phyloP scores from a whole-genome alignment of 30 jellyfish, hydroid and myxozoan species.

The Phacellophora camtschatica region DNA sequence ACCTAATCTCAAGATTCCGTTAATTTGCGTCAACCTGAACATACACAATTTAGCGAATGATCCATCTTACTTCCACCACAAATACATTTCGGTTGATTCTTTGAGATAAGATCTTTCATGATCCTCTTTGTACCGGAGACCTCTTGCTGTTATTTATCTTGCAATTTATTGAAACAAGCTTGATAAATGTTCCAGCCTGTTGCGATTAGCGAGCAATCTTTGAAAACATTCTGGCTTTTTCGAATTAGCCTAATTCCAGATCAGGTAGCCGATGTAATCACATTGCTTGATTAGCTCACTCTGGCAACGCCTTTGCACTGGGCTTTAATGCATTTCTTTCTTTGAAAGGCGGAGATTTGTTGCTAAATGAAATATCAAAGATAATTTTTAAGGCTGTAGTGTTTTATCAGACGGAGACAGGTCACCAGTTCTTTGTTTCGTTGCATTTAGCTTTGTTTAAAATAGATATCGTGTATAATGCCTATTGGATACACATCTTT shows the following conservation, averaged over 20 bases:
- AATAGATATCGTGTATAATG: no score
- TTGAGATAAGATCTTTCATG: conserved; percentile 7
- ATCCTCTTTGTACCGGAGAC: conserved; percentile 26
- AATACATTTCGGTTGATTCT: conserved; percentile 6
- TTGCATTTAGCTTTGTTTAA: no score
- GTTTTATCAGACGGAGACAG: no score
- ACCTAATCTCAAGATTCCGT: not conserved
- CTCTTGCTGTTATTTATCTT: conserved; percentile 43
- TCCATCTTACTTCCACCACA: not conserved
- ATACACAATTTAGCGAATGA: conserved; percentile 20
- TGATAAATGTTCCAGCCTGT: conserved; percentile 16
- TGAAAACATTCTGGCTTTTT: not conserved
- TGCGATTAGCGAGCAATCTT: not conserved
- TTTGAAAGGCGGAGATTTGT: not conserved
- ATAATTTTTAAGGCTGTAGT: no score
- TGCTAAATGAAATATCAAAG: no score
- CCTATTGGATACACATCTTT: no score
- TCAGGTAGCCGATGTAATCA: not conserved
- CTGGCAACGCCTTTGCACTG: not conserved
- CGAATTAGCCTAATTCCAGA: not conserved
- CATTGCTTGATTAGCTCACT: not conserved
- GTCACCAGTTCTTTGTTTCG: no score
- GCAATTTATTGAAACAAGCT: conserved; percentile 21
- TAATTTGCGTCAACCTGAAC: conserved; percentile 31
- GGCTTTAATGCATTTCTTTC: not conserved